Evolutionary conservation across 2,113 vertebrate genomes (phyloP).

Genomic region (Eudorcas thomsonii): DNA sequence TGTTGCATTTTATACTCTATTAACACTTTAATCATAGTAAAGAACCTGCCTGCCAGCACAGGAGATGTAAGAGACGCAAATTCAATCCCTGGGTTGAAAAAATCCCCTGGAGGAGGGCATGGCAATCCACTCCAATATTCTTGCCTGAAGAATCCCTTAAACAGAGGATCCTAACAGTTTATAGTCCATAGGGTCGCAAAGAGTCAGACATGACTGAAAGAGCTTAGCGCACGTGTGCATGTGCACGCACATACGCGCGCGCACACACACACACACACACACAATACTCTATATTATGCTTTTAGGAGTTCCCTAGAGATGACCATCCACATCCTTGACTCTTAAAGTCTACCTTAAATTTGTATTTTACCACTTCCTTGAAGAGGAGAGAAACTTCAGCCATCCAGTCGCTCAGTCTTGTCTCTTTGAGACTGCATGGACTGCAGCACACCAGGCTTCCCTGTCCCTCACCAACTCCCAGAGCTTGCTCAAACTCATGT

Average conservation of each 20-base stretch:
- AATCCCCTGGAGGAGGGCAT: background rate
- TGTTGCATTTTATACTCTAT: background rate
- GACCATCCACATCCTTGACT: background rate
- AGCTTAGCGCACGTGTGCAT: rapidly evolving
- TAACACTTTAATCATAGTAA: background rate
- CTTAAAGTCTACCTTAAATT: background rate
- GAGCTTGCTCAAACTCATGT: background rate
- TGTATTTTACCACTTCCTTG: background rate
- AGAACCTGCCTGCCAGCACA: background rate
- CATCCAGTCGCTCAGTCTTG: background rate
- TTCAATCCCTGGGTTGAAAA: background rate
- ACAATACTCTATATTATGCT: background rate
- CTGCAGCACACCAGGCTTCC: background rate
- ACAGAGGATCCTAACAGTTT: background rate
- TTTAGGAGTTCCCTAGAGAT: background rate
- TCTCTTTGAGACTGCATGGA: background rate
- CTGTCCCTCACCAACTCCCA: background rate
- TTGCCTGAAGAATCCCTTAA: background rate
- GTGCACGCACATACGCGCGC: too few species aligned
- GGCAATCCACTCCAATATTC: background rate
- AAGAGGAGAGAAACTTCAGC: background rate
- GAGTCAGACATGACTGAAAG: background rate
- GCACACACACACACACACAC: background rate
- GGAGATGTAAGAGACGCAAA: background rate
- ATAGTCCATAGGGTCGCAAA: background rate